Evolutionary conservation across 2,797 vertebrate species (phyloP), one percentile per base, ranked within the genome.

Genomic region (Xiphophorus birchmanni): DNA sequence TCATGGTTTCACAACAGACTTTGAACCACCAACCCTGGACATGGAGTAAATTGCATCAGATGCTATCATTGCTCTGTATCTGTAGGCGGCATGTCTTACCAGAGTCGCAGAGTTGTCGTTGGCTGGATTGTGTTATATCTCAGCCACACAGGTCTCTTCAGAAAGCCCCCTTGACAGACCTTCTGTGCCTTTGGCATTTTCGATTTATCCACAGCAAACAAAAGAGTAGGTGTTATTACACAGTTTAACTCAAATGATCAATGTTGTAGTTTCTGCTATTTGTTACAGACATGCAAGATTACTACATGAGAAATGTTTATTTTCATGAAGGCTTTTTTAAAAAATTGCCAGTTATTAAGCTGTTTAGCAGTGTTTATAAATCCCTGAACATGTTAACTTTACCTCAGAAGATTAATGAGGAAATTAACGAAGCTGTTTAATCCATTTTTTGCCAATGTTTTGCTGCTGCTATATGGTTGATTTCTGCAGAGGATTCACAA

Each of bases 31-130:
- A 92, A 90, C 86, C 82, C 87, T 86, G 90, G 91, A 92, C 89
- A 87, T 81, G 82, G 78, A 91, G 84, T 90, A 94, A 94, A 95
- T 94, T 94, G 91, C 92, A 92, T 93, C 81, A 92, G 94, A 93
- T 93, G 91, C 86, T 93, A 94, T 94, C 94, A 91, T 93, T 89
- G 91, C 92, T 93, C 93, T 92, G 89, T 88, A 90, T 93, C 88
- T 92, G 91, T 81, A 86, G 89, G 90, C 86, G 91, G 80, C 86
- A 82, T 86, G 91, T 92, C 90, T 90, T 91, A 86, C 69, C 65
- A 52, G 83, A 88, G 87, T 81, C 75, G n/a, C 85, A 86, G 74
- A 89, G 88, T 84, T 74, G 86, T 81, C 80, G 86, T 81, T 58
- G 75, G 78, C 77, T 85, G 83, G 81, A 84, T 80, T 77, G 77